These are phyloP conservation scores for Rhineura floridana DNA, from an alignment of 2,113 vertebrate species.

Conservation along the genomic window DNA sequence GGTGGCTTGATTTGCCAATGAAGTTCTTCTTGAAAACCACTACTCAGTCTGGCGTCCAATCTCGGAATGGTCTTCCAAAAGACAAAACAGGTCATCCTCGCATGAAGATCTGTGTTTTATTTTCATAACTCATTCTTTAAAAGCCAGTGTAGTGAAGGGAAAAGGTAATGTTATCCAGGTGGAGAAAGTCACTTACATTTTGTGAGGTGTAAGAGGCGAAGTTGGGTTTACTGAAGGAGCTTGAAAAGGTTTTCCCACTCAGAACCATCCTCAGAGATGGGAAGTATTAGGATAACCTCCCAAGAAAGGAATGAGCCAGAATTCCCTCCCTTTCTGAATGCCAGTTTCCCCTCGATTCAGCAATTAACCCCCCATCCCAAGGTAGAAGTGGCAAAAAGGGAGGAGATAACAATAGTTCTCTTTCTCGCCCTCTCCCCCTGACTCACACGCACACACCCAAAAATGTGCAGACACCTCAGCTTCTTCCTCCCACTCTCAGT, in stretches of 20 bases:
- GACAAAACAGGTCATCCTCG: not conserved
- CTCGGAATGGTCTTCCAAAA: slow-evolving; percentile 8
- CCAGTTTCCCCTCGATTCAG: not conserved
- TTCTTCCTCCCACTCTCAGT: slow-evolving; percentile 86
- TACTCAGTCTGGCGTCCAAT: not conserved
- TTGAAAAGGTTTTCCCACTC: not conserved
- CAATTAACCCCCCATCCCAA: not conserved
- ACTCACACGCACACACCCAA: not conserved
- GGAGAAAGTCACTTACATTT: not conserved
- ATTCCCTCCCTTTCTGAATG: not conserved
- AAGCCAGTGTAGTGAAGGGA: not conserved
- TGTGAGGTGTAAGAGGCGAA: not conserved
- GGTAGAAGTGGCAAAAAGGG: not conserved
- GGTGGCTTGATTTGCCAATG: not conserved
- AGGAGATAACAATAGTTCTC: not conserved
- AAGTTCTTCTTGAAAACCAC: not conserved
- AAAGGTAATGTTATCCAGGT: not conserved
- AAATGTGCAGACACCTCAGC: slow-evolving; percentile 86
- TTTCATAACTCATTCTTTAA: not conserved
- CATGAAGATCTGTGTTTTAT: not conserved
- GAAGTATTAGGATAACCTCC: not conserved
- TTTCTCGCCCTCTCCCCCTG: not conserved
- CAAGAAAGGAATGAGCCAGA: slow-evolving; percentile 12
- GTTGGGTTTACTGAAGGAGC: not conserved
- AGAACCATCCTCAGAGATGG: not conserved